These are phyloP conservation scores for Romanogobio albipinnatus DNA, from an alignment of 2,113 vertebrate species.

Conservation along the genomic window DNA sequence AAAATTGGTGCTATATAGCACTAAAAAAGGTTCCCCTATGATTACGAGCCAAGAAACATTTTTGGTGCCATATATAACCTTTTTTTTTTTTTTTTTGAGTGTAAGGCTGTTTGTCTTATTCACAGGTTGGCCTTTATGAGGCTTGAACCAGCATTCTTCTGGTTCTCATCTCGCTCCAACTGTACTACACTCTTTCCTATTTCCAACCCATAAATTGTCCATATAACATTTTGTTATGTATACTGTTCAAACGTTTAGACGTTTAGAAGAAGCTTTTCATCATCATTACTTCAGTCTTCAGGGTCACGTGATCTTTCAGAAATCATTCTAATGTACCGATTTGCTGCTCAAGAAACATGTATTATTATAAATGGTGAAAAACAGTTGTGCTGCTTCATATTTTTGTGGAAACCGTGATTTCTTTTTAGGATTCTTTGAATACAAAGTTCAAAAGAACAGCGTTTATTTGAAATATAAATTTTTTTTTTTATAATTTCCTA, in stretches of 20 bases:
- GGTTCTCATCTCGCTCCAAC: background rate
- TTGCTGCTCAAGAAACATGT: background rate
- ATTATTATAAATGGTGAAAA: background rate
- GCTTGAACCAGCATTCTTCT: background rate
- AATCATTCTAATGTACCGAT: background rate
- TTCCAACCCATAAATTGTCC: background rate
- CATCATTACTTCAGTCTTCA: too few relatives aligned
- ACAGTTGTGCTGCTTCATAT: background rate
- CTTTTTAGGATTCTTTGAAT: background rate
- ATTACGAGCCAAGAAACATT: too few relatives aligned
- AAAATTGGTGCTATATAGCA: too few relatives aligned
- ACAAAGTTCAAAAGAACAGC: background rate
- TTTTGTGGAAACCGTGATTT: background rate
- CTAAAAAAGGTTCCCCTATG: too few relatives aligned
- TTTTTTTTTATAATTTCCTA: too few relatives aligned
- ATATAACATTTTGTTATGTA: background rate
- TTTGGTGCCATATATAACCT: too few relatives aligned
- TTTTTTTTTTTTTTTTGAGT: too few relatives aligned
- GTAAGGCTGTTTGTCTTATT: background rate
- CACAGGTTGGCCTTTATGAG: background rate
- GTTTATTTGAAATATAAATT: background rate
- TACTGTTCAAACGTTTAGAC: background rate
- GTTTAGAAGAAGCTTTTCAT: background rate
- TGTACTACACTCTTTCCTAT: background rate
- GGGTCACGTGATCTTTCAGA: background rate